Base-by-base conservation (phyloP, 2,888 invertebrate genomes). In the Stenichneumon culpator region DNA sequence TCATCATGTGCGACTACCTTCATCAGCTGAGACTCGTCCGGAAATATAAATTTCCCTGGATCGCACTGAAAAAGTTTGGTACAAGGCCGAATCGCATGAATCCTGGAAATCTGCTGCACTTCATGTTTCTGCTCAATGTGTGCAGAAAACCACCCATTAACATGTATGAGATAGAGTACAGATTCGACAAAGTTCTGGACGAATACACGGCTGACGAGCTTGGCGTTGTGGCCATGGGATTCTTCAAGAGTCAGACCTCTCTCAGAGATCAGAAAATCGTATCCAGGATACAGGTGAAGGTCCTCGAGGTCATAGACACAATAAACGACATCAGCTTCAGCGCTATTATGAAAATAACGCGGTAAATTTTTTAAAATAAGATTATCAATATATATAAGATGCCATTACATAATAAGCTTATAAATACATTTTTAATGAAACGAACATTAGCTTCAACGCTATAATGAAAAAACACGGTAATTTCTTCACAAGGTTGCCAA, bases 181-280 rank as follows among this genome's bases (percentile, higher is more conserved):
- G 95, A 60, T 89, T 97, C 78, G 93, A 94, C 44, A 91, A 95
- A 3, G 93, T 94, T 78, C 94, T 96, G n/a, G 90, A 95, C 7
- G 91, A 95, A 32, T 95, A 97, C 91, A 95, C 94, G 28, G 88
- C 96, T 6, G 95, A 96, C 87, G 97, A 98, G 91, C 92, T 97
- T 82, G 96, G 96, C 14, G 95, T 97, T 16, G 95, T 97, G 88
- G 95, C 96, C 4, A 96, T 97, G 95, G 97, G 97, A 0, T 97
- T 97, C 92, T 98, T 98, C 90, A 97, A 97, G 94, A 96, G 96
- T 19, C 95, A 96, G 94, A 96, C 96, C 1, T 95, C 95, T 19
- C 95, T 97, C 70, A 95, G 95, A 85, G 95, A 94, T 92, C 87
- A 91, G 3, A 90, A 93, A 0, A 89, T 97, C 60, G 75, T 96